Base-by-base conservation (phyloP, 2,888 invertebrate genomes). In the Dinocampus coccinellae region DNA sequence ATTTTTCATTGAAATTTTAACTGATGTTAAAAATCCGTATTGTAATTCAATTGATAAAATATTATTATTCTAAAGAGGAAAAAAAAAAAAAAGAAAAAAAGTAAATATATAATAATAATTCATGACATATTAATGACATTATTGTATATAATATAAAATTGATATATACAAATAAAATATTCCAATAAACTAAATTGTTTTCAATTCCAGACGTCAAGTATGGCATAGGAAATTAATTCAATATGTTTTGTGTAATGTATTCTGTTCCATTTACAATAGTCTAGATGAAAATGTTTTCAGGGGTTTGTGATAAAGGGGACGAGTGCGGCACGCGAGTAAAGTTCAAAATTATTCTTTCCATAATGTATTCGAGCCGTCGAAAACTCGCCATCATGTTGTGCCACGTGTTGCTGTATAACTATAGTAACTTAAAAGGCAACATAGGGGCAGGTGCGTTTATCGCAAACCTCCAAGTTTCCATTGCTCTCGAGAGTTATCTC, bases 401-500 rank as follows among this genome's bases (percentile, higher is more conserved):
- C 82, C 83, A 82, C 83, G 79, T 83, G 83, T 81, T 82, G 80
- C 83, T 82, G 78, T 77, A 79, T 78, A 73, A 77, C 75, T 57
- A 67, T 26, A 29, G 16, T 47, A 20, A 9, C 16, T 16, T 16
- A 47, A 47, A 9, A 6, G 4, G 16, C 16, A 34, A 64, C 64
- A 74, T 69, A 55, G 80, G 73, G 80, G 78, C 81, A 82, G 82
- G 81, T 82, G 81, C 78, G 78, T 76, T 80, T 78, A 78, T 78
- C 78, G 74, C 76, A 75, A 80, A 76, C 77, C 76, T 67, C 65
- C 42, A 65, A 64, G 61, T 67, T 66, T 69, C 69, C 69, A 69
- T 69, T 29, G 39, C 16, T 52, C 58, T 53, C 63, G 58, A 61
- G 74, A 63, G 72, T 72, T 72, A 66, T 39, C 67, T 64, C 65